These are phyloP conservation scores for Strigamia maritima DNA, from an alignment of 2,888 invertebrate genomes.

Conservation along the genomic window DNA sequence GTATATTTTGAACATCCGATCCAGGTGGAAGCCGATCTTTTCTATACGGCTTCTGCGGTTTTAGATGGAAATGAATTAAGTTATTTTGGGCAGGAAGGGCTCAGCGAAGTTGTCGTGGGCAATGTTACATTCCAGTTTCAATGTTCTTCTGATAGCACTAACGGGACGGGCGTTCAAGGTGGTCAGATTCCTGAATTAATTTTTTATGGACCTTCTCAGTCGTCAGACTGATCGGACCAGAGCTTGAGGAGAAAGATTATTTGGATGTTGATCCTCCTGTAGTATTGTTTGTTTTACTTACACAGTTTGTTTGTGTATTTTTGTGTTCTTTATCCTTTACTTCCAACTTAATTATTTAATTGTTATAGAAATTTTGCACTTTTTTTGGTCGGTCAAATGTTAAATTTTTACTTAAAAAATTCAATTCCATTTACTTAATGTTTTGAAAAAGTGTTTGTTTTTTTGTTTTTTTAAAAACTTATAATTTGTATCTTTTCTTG, in stretches of 20 bases:
- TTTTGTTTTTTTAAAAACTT: no score
- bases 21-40: constrained; percentile 88
- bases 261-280: not conserved
- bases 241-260: not conserved
- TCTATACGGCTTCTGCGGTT: constrained; percentile 93
- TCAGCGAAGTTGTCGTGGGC: constrained; percentile 89
- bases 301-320: no score
- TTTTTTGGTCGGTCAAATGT: no score
- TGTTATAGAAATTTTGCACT: no score
- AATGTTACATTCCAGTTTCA: constrained; percentile 95
- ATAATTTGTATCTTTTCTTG: not conserved
- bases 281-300: no score
- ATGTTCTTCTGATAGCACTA: constrained; percentile 94
- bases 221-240: constrained; percentile 36
- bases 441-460: no score
- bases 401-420: no score
- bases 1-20: constrained; percentile 74
- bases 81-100: constrained; percentile 95
- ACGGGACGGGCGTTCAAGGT: constrained; percentile 95
- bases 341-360: no score
- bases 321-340: no score
- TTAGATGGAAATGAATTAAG: constrained; percentile 90
- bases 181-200: constrained; percentile 96
- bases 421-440: no score
- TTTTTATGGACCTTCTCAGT: constrained; percentile 80